These are phyloP conservation scores for Drosophila sechellia DNA, from an alignment of 1,140 invertebrate genomes.

Conservation along the genomic window DNA sequence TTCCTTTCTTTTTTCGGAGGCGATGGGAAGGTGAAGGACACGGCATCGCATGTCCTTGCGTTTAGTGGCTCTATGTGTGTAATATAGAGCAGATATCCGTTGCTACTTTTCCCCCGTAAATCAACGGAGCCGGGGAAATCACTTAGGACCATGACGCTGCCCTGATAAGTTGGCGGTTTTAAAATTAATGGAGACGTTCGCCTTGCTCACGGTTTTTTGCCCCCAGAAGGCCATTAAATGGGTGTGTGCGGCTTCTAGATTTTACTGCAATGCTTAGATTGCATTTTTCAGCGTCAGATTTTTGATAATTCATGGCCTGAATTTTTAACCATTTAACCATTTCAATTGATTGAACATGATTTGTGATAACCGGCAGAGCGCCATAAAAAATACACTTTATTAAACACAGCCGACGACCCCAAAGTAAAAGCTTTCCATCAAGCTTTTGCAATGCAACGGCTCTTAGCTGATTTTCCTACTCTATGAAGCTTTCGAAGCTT, in stretches of 20 bases:
- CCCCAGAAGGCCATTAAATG: conserved; percentile 26
- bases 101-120: conserved; percentile 48
- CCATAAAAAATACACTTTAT: conserved; percentile 3
- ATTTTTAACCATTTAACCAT: neutral
- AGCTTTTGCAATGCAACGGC: neutral
- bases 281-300: conserved; percentile 30
- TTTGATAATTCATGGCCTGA: conserved; percentile 10
- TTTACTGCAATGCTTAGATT: conserved; percentile 49
- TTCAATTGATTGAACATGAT: conserved; percentile 50
- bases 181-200: conserved; percentile 75
- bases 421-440: neutral
- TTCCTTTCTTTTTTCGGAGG: conserved; percentile 20
- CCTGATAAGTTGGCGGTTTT: conserved; percentile 76
- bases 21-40: conserved; percentile 51
- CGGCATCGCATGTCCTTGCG: conserved; percentile 51
- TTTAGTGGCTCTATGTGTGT: conserved; percentile 32
- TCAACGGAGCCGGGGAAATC: conserved; percentile 65
- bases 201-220: conserved; percentile 19
- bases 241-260: conserved; percentile 10
- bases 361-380: conserved; percentile 12
- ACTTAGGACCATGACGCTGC: conserved; percentile 71
- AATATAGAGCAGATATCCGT: conserved; percentile 43
- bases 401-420: neutral
- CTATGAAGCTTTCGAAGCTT: conserved; percentile 45
- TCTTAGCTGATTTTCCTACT: conserved; percentile 25